These are phyloP conservation scores for Noctilio leporinus DNA, from an alignment of 2,113 vertebrate genomes.

Conservation along the genomic window DNA sequence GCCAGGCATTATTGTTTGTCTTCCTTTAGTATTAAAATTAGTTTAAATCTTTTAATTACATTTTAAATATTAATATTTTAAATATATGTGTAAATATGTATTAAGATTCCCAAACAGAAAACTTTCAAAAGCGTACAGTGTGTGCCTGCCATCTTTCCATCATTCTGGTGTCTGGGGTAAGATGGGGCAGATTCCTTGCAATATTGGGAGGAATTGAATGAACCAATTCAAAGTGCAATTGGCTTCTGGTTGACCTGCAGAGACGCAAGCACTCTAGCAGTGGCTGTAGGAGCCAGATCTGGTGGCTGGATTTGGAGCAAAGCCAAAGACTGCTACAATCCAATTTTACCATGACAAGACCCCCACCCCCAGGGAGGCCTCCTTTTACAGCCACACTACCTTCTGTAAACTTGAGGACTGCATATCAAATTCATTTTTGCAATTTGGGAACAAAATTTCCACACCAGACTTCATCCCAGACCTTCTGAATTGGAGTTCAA, in stretches of 20 bases:
- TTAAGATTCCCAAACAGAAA: conserved; percentile 36
- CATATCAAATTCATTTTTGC: not conserved
- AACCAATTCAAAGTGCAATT: rapidly evolving
- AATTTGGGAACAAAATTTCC: not conserved
- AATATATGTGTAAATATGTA: conserved; percentile 47
- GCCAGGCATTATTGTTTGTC: not conserved
- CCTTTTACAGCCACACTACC: not conserved
- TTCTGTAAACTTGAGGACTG: not conserved
- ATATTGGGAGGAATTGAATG: not conserved
- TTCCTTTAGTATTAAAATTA: conserved; percentile 45
- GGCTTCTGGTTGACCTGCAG: not conserved
- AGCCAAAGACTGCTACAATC: too few species aligned
- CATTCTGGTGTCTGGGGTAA: not conserved
- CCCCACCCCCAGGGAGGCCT: rapidly evolving
- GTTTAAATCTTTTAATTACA: conserved; percentile 63
- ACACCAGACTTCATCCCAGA: not conserved
- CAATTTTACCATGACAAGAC: not conserved
- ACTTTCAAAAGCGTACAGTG: not conserved
- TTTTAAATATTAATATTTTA: conserved; percentile 73
- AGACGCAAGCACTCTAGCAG: not conserved
- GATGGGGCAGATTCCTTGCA: rapidly evolving
- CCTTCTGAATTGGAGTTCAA: not conserved
- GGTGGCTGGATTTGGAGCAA: not conserved
- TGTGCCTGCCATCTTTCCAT: too few species aligned
- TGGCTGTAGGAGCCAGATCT: too few species aligned